Conservation (phyloP, 2,888 invertebrate species). For the Acleris holmiana region DNA sequence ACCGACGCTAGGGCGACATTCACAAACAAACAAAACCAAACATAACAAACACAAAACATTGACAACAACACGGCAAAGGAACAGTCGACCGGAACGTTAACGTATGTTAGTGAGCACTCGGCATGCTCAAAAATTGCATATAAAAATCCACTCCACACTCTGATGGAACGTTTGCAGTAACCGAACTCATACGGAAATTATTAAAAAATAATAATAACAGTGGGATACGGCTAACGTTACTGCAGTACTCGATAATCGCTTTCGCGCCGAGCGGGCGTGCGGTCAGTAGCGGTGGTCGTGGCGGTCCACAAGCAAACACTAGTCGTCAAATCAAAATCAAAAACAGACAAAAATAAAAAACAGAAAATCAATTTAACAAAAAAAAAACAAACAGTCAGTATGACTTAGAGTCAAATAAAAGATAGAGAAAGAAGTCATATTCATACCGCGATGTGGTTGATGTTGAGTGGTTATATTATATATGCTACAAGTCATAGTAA, state of each 20-base stretch:
- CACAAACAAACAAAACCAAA: conserved; percentile 65
- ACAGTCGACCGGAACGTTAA: conserved; percentile 66
- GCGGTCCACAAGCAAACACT: conserved; percentile 82
- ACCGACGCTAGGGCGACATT: conserved; percentile 64
- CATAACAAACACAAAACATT: conserved; percentile 62
- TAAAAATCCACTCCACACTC: conserved; percentile 84
- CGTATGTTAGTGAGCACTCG: conserved; percentile 73
- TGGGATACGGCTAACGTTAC: conserved; percentile 59
- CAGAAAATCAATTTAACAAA: conserved; percentile 58
- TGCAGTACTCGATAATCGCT: conserved; percentile 67
- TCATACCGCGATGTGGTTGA: conserved; percentile 77
- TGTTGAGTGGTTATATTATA: conserved; percentile 60
- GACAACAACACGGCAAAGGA: conserved; percentile 78
- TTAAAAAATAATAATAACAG: conserved; percentile 56
- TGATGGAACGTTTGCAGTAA: conserved; percentile 77
- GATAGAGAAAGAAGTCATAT: conserved; percentile 79
- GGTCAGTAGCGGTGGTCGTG: conserved; percentile 76
- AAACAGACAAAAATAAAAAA: conserved; percentile 56
- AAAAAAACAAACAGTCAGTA: conserved; percentile 83
- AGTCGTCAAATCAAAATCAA: conserved; percentile 64
- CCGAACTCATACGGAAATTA: conserved; percentile 69
- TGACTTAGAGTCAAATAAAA: conserved; percentile 81
- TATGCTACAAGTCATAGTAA: conserved; percentile 70
- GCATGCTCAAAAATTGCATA: conserved; percentile 65
- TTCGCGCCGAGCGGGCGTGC: conserved; percentile 51